A percentile compares a stretch with the other conserved stretches of the same genome.
Evolutionary conservation across 2,797 vertebrate species (phyloP).

Genomic region (Ctenopoma kingsleyae): DNA sequence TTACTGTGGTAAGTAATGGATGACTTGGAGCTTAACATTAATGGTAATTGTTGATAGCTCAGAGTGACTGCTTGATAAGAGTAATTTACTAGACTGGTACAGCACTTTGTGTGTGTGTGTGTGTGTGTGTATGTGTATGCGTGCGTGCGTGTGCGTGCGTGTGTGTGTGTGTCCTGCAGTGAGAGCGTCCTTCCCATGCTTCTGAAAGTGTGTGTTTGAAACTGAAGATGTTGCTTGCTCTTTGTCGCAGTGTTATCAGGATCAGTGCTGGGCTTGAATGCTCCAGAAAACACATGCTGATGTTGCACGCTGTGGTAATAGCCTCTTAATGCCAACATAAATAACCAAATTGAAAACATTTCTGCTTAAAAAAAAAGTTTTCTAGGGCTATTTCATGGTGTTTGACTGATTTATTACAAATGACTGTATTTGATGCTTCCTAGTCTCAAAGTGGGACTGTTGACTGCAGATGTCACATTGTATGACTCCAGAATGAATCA

Average conservation of each 20-base stretch:
- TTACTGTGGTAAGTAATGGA: constrained; percentile 29
- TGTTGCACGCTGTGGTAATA: constrained; percentile 80
- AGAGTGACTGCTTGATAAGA: constrained; percentile 33
- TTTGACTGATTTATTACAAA: constrained; percentile 63
- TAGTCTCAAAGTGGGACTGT: constrained; percentile 1
- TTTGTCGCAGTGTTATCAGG: constrained; percentile 87
- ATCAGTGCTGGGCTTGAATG: constrained; percentile 75
- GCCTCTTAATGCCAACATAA: constrained; percentile 77
- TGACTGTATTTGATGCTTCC: constrained; percentile 36
- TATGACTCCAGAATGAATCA: constrained; percentile 19
- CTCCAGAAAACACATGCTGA: constrained; percentile 81
- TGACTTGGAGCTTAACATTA: constrained; percentile 20
- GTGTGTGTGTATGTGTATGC: constrained; percentile 34
- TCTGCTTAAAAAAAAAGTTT: constrained; percentile 49
- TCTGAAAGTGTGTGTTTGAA: constrained; percentile 62
- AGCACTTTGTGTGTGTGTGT: constrained; percentile 23
- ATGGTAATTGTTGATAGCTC: constrained; percentile 44
- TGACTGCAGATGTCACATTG: constrained; percentile 31
- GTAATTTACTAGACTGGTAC: constrained; percentile 31
- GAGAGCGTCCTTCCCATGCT: constrained; percentile 71
- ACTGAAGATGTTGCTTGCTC: constrained; percentile 78
- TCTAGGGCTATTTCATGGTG: constrained; percentile 49
- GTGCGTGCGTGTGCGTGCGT: constrained; percentile 26
- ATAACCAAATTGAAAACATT: constrained; percentile 77
- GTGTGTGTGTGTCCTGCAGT: constrained; percentile 57